Evolutionary conservation across 1,140 invertebrate genomes (phyloP).

Genomic region (Drosophila kohkoa): DNA sequence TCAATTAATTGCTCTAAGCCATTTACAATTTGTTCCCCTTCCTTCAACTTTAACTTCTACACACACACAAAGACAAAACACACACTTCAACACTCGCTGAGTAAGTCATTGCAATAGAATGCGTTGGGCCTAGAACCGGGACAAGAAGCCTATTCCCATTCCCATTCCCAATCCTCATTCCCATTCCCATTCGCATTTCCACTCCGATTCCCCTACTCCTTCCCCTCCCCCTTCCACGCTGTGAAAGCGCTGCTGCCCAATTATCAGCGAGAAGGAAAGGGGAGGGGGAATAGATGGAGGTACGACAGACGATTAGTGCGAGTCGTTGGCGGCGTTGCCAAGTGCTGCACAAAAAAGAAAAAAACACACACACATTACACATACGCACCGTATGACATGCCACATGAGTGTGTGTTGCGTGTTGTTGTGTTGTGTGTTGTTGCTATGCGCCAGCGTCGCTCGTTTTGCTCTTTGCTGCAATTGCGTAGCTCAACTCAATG

Average conservation of each 20-base stretch:
- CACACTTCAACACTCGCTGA: slow-evolving; percentile 28
- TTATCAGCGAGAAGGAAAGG: slow-evolving; percentile 14
- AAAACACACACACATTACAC: slow-evolving; percentile 15
- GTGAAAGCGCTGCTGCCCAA: slow-evolving; percentile 34
- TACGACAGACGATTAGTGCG: slow-evolving; percentile 45
- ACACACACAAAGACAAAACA: too few relatives aligned
- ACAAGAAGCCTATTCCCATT: slow-evolving; percentile 10
- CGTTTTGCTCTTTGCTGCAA: slow-evolving; percentile 51
- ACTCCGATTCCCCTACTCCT: not conserved
- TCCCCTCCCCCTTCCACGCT: not conserved
- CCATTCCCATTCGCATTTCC: not conserved
- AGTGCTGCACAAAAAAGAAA: slow-evolving; percentile 20
- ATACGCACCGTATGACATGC: slow-evolving; percentile 44
- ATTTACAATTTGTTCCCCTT: not conserved
- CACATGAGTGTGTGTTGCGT: slow-evolving; percentile 53
- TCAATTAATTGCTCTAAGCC: not conserved
- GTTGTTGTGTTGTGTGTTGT: slow-evolving; percentile 51
- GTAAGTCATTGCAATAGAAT: slow-evolving; percentile 51
- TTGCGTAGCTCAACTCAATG: slow-evolving; percentile 74
- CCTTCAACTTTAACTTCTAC: too few relatives aligned
- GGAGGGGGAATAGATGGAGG: not conserved
- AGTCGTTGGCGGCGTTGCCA: slow-evolving; percentile 47
- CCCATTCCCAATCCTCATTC: not conserved
- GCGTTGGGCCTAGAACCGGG: slow-evolving; percentile 4
- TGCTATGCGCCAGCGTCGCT: slow-evolving; percentile 55